These are phyloP conservation scores for Avahi laniger DNA, from an alignment of 2,797 vertebrate species.

Conservation along the genomic window DNA sequence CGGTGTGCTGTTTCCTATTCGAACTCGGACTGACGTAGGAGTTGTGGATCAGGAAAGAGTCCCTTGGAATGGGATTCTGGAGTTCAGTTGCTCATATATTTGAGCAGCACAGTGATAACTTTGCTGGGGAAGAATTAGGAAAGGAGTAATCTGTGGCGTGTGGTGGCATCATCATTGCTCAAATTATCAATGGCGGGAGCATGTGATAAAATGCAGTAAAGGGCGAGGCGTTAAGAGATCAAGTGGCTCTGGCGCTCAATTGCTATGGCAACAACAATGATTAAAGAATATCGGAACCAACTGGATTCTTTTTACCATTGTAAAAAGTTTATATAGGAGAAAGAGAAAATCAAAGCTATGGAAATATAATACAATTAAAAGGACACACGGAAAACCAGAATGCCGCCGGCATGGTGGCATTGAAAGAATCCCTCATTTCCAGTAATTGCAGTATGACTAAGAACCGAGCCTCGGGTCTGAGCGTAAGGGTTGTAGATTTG, in stretches of 20 bases:
- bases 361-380: not conserved
- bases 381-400: not conserved
- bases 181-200: not conserved
- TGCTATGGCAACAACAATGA: not conserved
- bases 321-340: not conserved
- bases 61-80: not conserved
- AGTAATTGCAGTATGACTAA: not conserved
- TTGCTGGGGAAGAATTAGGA: not conserved
- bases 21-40: not conserved
- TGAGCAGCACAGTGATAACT: not conserved
- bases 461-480: not conserved
- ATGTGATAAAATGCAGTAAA: not conserved
- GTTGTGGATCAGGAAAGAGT: slow-evolving; percentile 19
- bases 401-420: not conserved
- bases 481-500: not conserved
- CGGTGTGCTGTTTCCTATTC: slow-evolving; percentile 43
- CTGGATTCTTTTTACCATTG: not conserved
- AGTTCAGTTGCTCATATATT: not conserved
- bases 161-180: not conserved
- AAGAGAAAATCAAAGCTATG: not conserved
- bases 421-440: not conserved
- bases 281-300: not conserved
- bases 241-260: not conserved
- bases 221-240: not conserved
- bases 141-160: not conserved